Conservation (phyloP, 1,140 invertebrate species). For the Frieseomelitta varia region DNA sequence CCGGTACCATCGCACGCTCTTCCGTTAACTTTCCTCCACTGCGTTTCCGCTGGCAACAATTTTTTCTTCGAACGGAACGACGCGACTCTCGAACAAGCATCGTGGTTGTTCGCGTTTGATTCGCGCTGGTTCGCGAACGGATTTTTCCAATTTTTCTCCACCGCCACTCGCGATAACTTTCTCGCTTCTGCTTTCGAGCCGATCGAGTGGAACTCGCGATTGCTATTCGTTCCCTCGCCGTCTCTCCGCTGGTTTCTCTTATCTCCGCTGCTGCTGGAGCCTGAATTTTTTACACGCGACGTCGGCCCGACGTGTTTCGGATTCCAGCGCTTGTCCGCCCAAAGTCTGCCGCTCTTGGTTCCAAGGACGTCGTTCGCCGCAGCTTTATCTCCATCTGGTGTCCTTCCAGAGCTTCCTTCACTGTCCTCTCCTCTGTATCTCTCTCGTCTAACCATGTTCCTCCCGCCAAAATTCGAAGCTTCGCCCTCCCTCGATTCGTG, state of each 20-base stretch:
- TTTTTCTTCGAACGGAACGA: background rate
- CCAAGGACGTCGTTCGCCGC: too few species aligned
- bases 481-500: background rate
- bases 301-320: background rate
- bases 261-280: background rate
- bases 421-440: background rate
- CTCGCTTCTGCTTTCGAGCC: background rate
- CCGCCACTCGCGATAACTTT: background rate
- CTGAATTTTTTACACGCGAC: background rate
- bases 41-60: too few species aligned
- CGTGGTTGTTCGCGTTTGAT: too few species aligned
- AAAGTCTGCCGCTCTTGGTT: background rate
- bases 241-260: background rate
- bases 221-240: background rate
- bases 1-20: too few species aligned
- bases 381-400: background rate
- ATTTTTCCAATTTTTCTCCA: background rate
- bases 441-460: too few species aligned
- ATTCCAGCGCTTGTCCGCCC: background rate
- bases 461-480: background rate
- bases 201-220: constrained; percentile 27
- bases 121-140: background rate
- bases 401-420: background rate
- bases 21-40: background rate
- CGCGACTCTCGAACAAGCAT: background rate